Evolutionary conservation across 2,888 invertebrate species (phyloP).

Genomic region (Apamea sordens): DNA sequence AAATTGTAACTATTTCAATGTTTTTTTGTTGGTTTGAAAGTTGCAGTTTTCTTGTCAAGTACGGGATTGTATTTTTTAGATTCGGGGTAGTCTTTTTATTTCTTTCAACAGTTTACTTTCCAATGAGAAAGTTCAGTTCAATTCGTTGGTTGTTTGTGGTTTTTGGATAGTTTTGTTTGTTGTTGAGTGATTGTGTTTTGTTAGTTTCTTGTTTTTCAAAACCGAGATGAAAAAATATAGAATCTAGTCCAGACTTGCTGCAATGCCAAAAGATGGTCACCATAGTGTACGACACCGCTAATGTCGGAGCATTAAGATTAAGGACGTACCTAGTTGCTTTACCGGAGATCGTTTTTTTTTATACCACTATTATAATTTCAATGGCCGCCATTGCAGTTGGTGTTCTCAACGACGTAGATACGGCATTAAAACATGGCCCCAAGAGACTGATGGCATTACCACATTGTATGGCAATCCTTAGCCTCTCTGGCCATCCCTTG

Average conservation of each 20-base stretch:
- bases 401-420: constrained; percentile 63
- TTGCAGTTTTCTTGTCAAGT: neutral
- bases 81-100: neutral
- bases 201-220: too few relatives aligned
- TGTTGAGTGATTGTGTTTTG: neutral
- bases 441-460: neutral
- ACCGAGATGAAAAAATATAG: neutral
- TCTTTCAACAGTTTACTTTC: neutral
- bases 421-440: constrained; percentile 52
- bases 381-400: constrained; percentile 72
- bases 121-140: neutral
- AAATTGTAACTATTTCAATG: neutral
- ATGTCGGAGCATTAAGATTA: constrained; percentile 85
- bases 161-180: neutral
- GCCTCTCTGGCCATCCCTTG: neutral
- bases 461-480: neutral
- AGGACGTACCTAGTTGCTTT: constrained; percentile 85
- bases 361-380: constrained; percentile 85
- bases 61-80: neutral
- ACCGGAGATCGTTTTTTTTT: constrained; percentile 86
- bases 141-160: neutral
- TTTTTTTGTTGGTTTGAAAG: neutral
- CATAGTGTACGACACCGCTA: constrained; percentile 73
- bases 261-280: constrained; percentile 67
- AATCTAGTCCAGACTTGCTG: neutral